Percentiles rank a stretch among this genome's conserved stretches.
phyloP scores from a whole-genome alignment of 2,888 invertebrate species.

The Cephus runcator region DNA sequence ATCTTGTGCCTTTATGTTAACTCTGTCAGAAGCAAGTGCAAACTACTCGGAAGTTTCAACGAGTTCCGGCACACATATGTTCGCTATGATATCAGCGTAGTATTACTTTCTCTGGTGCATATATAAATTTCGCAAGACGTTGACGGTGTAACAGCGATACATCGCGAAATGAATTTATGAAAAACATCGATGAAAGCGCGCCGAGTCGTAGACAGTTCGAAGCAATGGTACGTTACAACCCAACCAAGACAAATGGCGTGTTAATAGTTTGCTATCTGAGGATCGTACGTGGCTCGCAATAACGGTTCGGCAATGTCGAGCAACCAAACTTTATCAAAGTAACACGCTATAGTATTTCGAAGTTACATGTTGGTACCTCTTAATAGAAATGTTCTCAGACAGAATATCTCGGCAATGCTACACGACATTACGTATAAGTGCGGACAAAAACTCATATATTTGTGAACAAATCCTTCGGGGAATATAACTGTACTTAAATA shows the following conservation, averaged over 20 bases:
- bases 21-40: neutral
- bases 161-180: neutral
- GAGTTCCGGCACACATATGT: neutral
- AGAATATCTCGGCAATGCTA: neutral
- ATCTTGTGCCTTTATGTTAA: neutral
- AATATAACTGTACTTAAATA: neutral
- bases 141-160: neutral
- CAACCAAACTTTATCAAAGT: neutral
- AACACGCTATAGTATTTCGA: neutral
- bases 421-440: neutral
- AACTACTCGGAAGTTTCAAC: neutral
- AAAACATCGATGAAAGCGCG: neutral
- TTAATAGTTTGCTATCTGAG: neutral
- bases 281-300: neutral
- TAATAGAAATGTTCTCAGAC: neutral
- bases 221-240: neutral
- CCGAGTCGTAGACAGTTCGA: neutral
- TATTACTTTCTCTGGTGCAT: neutral
- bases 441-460: neutral
- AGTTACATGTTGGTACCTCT: neutral
- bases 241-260: neutral
- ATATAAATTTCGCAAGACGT: neutral
- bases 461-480: neutral
- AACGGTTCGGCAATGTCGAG: neutral
- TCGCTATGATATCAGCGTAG: neutral